Evolutionary conservation across 2,113 vertebrate species (phyloP).

Genomic region (Neogale vison): DNA sequence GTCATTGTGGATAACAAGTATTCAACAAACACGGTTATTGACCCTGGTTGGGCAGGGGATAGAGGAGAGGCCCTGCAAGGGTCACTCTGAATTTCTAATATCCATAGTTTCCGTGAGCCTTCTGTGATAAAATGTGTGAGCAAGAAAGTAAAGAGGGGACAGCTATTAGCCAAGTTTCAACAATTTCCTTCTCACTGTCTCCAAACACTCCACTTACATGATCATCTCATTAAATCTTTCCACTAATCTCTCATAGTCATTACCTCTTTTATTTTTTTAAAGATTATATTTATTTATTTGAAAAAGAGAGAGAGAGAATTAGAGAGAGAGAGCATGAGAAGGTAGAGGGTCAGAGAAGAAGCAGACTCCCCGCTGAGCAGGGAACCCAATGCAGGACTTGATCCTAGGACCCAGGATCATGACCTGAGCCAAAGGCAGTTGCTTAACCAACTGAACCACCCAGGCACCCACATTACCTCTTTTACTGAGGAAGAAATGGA

Average conservation of each 20-base stretch:
- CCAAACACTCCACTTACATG: no score
- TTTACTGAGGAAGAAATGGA: not conserved
- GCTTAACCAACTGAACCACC: no score
- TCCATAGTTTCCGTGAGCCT: not conserved
- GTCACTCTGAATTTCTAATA: not conserved
- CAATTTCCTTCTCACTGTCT: not conserved
- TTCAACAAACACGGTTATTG: not conserved
- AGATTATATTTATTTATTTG: no score
- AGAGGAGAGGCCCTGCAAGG: fast-evolving
- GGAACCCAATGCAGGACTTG: no score
- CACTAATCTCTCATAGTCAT: not conserved
- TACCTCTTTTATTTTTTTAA: not conserved
- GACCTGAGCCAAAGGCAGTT: no score
- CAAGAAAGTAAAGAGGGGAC: not conserved
- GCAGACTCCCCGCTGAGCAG: no score
- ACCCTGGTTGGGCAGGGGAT: fast-evolving
- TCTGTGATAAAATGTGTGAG: not conserved
- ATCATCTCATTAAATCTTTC: not conserved
- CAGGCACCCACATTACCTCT: no score
- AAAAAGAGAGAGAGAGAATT: no score
- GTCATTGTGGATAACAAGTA: not conserved
- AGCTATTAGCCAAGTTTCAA: not conserved
- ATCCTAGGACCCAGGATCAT: no score
- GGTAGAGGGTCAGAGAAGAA: no score
- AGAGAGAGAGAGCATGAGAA: no score